Base-by-base conservation (phyloP, 2,888 invertebrate species). In the Chymomyza caudatula region DNA sequence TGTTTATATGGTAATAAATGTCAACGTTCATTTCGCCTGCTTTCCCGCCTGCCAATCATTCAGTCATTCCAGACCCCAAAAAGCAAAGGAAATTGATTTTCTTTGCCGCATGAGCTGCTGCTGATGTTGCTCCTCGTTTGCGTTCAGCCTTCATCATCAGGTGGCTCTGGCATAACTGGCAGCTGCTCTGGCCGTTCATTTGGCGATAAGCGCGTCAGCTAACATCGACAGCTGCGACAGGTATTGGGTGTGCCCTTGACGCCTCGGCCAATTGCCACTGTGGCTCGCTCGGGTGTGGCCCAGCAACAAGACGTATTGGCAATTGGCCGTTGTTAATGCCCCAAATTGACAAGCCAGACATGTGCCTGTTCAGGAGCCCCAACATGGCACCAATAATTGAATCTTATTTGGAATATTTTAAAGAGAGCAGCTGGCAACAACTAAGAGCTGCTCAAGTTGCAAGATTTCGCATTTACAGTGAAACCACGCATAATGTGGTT, bases 1-100 rank as follows among this genome's bases (percentile, higher is more conserved):
- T 79, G 70, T 78, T 77, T 80, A 84, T 81, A 81, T 81, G 80
- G 82, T 80, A 85, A 82, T 82, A 82, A 82, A 82, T 78, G 82
- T 85, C 85, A 78, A 83, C 64, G 70, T 71, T 73, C 75, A 75
- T 74, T 76, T 75, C 57, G 67, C 69, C 69, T 63, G 17, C 42
- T 67, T 67, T 22, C 53, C 57, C 47, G 54, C 42, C 57, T 51
- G 22, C 51, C 51, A 20, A 37, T 37, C 29, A 37, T 37, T 37
- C 29, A 37, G 11, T 20, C 51, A 17, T 13, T 19, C 51, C 19
- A 4, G 15, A 11, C 11, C 29, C 29, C 11, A 4, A 23, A 22
- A 22, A 52, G 60, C 57, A 66, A 73, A 63, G 84, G 84, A 81
- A 81, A 81, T 81, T 81, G 80, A 81, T 81, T 81, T 81, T 81